Evolutionary conservation across 2,113 vertebrate genomes (phyloP).

Genomic region (Siniperca knerii): DNA sequence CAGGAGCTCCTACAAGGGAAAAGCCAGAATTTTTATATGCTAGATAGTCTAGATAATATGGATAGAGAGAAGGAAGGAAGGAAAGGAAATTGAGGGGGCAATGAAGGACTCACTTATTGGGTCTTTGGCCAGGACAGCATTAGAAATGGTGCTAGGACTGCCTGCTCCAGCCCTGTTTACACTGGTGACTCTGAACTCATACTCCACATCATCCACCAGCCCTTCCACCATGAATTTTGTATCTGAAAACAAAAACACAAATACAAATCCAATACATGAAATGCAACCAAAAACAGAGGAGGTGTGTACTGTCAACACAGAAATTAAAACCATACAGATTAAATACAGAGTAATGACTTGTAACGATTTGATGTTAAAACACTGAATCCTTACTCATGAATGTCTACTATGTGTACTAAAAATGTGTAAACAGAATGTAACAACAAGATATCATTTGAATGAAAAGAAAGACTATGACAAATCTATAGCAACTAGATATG

Average conservation of each 20-base stretch:
- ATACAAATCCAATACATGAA: background rate
- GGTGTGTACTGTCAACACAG: background rate
- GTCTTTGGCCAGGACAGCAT: conserved; percentile 75
- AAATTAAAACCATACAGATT: background rate
- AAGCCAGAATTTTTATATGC: background rate
- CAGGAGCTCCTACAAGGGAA: conserved; percentile 74
- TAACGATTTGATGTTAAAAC: background rate
- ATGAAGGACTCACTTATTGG: conserved; percentile 66
- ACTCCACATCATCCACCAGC: conserved; percentile 80
- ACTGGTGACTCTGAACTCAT: conserved; percentile 78
- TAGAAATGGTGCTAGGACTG: conserved; percentile 71
- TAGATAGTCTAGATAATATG: background rate
- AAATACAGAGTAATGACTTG: background rate
- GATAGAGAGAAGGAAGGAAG: background rate
- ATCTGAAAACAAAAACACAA: conserved; percentile 51
- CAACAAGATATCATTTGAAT: background rate
- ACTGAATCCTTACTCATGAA: background rate
- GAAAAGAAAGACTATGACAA: background rate
- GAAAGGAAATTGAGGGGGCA: background rate
- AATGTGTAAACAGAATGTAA: background rate
- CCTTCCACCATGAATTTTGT: conserved; percentile 68
- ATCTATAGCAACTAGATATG: background rate
- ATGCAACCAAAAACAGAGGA: background rate
- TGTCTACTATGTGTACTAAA: background rate
- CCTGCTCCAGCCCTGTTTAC: conserved; percentile 75